Percentiles rank a stretch among this genome's conserved stretches.
Evolutionary conservation across 2,113 vertebrate species (phyloP).

Genomic region (Cyprinodon variegatus): DNA sequence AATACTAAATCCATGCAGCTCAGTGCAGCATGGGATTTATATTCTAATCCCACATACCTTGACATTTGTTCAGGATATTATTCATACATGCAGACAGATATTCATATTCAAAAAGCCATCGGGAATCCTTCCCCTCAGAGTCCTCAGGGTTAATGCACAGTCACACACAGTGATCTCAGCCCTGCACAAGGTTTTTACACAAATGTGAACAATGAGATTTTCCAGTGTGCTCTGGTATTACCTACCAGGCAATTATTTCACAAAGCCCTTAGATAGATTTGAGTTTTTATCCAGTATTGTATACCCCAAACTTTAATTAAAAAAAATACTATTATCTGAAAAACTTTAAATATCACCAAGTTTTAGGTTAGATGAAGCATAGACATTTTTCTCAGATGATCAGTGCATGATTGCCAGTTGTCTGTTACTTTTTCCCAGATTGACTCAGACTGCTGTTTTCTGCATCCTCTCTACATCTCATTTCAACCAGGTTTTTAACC

Average conservation of each 20-base stretch:
- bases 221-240: slow-evolving; percentile 13
- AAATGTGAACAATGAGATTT: background rate
- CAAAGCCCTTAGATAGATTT: background rate
- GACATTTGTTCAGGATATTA: slow-evolving; percentile 61
- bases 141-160: slow-evolving; percentile 26
- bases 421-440: too few relatives aligned
- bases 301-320: background rate
- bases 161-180: slow-evolving; percentile 15
- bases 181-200: background rate
- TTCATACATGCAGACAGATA: slow-evolving; percentile 56
- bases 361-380: too few relatives aligned
- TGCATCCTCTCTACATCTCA: background rate
- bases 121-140: slow-evolving; percentile 42
- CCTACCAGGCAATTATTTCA: slow-evolving; percentile 15
- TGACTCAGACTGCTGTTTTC: too few relatives aligned
- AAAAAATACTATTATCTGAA: background rate
- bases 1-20: background rate
- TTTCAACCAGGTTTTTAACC: background rate
- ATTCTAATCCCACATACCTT: slow-evolving; percentile 55
- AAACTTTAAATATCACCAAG: too few relatives aligned
- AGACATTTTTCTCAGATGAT: too few relatives aligned
- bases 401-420: too few relatives aligned
- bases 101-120: slow-evolving; percentile 63
- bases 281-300: background rate
- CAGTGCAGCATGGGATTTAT: slow-evolving; percentile 43